phyloP scores from a whole-genome alignment of 2,113 vertebrate genomes.

The Oryzias melastigma region DNA sequence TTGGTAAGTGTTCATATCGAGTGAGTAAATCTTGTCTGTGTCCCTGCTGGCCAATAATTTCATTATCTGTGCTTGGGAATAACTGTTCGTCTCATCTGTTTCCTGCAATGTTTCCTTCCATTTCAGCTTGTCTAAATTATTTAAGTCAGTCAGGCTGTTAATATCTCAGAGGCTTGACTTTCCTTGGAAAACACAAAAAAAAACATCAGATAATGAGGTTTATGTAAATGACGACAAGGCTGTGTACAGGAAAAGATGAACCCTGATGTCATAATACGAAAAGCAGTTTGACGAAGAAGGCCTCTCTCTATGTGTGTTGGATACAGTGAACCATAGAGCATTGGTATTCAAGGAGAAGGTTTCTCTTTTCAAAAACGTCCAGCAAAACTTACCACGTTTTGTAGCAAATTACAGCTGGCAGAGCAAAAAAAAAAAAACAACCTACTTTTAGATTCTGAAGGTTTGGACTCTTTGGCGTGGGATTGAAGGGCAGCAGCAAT shows the following conservation, averaged over 20 bases:
- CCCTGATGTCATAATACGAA: conserved; percentile 12
- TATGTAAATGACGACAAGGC: conserved; percentile 14
- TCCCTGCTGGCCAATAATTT: conserved; percentile 41
- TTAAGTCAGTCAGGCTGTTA: conserved; percentile 21
- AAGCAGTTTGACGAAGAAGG: conserved; percentile 8
- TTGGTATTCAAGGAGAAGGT: conserved; percentile 34
- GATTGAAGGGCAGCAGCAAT: conserved; percentile 60
- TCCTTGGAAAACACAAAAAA: conserved; percentile 25
- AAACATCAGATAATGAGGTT: conserved; percentile 12
- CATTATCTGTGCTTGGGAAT: conserved; percentile 23
- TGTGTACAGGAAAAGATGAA: not conserved
- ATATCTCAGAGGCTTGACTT: conserved; percentile 20
- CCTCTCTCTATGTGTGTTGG: conserved; percentile 11
- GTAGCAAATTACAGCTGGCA: conserved; percentile 52
- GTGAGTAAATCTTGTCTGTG: conserved; percentile 35
- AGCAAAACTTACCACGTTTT: conserved; percentile 53
- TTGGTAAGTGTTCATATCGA: conserved; percentile 27
- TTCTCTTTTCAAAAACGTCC: conserved; percentile 32
- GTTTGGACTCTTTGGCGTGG: conserved; percentile 50
- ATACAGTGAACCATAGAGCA: conserved; percentile 3
- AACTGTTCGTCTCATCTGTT: conserved; percentile 8
- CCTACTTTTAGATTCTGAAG: conserved; percentile 23
- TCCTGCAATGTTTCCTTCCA: conserved; percentile 13
- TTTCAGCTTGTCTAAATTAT: conserved; percentile 30
- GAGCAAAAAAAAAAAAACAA: conserved; percentile 30